Percentiles rank a stretch among this genome's conserved stretches.
Conservation (phyloP, 2,113 vertebrate genomes). For the Buteo buteo region DNA sequence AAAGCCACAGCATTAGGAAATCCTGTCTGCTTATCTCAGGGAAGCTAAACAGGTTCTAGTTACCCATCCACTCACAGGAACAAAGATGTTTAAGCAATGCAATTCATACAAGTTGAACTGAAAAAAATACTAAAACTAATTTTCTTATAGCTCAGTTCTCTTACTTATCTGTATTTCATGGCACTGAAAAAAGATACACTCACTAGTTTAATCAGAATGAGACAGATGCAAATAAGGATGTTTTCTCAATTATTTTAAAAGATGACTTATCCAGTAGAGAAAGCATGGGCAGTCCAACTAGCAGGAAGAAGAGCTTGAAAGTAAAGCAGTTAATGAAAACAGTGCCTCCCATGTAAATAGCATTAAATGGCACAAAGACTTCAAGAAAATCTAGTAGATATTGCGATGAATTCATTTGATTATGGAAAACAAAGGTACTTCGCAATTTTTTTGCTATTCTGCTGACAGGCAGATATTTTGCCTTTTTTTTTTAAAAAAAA, state of each 20-base stretch:
- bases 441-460: not conserved
- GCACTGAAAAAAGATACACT: not conserved
- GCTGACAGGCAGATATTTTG: not conserved
- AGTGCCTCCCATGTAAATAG: not conserved
- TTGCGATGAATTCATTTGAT: not conserved
- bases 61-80: not conserved
- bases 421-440: not conserved
- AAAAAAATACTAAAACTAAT: not conserved
- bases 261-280: not conserved
- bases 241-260: not conserved
- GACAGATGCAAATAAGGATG: not conserved
- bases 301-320: not conserved
- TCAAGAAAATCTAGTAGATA: not conserved
- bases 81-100: not conserved
- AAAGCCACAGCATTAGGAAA: conserved; percentile 32
- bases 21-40: conserved; percentile 12
- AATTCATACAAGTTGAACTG: not conserved
- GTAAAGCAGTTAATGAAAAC: not conserved
- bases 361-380: not conserved
- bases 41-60: conserved; percentile 26
- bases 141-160: not conserved
- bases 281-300: not conserved
- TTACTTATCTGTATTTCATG: not conserved
- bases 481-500: not conserved
- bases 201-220: not conserved